These are phyloP conservation scores for Lepidothrix coronata DNA, from an alignment of 2,113 vertebrate species.

Conservation along the genomic window DNA sequence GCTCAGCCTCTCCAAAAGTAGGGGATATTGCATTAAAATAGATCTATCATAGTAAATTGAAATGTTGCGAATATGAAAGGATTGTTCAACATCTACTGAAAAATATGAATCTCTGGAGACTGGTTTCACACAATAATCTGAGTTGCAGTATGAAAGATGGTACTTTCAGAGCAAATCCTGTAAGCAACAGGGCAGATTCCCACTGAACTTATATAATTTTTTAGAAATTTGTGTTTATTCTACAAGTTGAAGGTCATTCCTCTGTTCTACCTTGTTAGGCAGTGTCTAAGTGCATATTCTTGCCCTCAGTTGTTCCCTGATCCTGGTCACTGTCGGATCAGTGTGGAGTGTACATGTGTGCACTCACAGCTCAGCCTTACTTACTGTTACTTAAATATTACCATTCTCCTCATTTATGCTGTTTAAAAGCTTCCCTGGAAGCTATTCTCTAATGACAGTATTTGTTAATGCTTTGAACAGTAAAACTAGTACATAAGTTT, in stretches of 20 bases:
- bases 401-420: neutral
- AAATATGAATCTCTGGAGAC: neutral
- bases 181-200: neutral
- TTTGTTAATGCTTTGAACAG: neutral
- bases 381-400: neutral
- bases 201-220: neutral
- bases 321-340: neutral
- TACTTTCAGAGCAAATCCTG: neutral
- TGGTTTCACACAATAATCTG: neutral
- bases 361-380: neutral
- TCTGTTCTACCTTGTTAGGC: neutral
- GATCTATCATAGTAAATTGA: neutral
- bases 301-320: neutral
- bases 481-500: neutral
- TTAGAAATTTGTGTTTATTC: neutral
- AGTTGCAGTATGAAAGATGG: neutral
- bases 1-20: neutral
- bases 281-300: neutral
- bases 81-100: neutral
- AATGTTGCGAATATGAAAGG: neutral
- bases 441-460: neutral
- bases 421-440: neutral
- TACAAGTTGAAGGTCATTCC: neutral
- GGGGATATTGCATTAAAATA: neutral
- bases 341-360: neutral